phyloP scores from a whole-genome alignment of 2,888 invertebrate genomes.

The Liopterus haemorrhoidalis region DNA sequence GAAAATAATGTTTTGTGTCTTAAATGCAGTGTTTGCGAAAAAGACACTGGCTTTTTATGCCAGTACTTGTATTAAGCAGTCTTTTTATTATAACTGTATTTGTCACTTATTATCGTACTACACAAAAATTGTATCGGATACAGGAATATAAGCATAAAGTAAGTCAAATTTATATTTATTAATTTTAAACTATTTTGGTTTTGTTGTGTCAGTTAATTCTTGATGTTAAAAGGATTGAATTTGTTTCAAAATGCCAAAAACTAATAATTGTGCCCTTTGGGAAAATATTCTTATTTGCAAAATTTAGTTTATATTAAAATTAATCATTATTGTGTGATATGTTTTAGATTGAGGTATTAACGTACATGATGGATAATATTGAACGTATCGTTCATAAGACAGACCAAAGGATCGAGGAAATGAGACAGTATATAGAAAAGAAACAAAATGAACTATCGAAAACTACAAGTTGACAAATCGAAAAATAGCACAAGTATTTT shows the following conservation, averaged over 20 bases:
- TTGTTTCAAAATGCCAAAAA: too few species aligned
- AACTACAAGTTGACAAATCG: too few species aligned
- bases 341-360: slow-evolving; percentile 45
- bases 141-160: slow-evolving; percentile 47
- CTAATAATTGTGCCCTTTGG: too few species aligned
- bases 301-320: neutral
- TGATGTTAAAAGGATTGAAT: neutral
- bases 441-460: too few species aligned
- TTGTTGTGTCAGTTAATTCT: slow-evolving; percentile 17
- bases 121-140: slow-evolving; percentile 46
- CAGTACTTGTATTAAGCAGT: slow-evolving; percentile 35
- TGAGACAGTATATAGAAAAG: too few species aligned
- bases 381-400: slow-evolving; percentile 39
- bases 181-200: slow-evolving; percentile 1
- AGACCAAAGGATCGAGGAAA: too few species aligned
- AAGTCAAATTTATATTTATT: slow-evolving; percentile 33
- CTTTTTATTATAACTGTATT: slow-evolving; percentile 40
- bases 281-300: too few species aligned
- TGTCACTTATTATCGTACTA: slow-evolving; percentile 47
- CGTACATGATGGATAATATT: slow-evolving; percentile 42
- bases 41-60: slow-evolving; percentile 36
- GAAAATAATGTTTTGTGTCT: slow-evolving; percentile 28
- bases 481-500: too few species aligned
- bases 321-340: neutral
- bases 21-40: slow-evolving; percentile 36